Evolutionary conservation across 1,140 invertebrate genomes (phyloP).

Genomic region (Drosophila micromelanica): DNA sequence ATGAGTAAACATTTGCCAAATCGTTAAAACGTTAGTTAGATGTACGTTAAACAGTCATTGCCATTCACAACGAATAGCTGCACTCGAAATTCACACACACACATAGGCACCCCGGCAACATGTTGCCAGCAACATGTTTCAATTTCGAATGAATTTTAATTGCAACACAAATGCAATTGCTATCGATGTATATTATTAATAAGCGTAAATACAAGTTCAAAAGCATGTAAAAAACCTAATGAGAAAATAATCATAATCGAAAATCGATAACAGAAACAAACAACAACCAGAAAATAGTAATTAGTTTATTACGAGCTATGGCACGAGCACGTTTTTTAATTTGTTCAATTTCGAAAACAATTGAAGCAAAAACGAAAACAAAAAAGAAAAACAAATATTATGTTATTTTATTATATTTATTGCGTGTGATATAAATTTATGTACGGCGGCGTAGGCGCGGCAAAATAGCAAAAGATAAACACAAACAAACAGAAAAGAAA

Average conservation of each 20-base stretch:
- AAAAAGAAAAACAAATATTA: constrained; percentile 29
- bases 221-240: constrained; percentile 19
- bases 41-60: constrained; percentile 70
- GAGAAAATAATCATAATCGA: constrained; percentile 1
- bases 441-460: constrained; percentile 47
- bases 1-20: constrained; percentile 68
- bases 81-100: constrained; percentile 34
- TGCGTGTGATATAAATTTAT: constrained; percentile 83
- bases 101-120: constrained; percentile 21
- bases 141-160: constrained; percentile 45
- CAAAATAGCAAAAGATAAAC: constrained; percentile 26
- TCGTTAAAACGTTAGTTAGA: constrained; percentile 60
- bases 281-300: constrained; percentile 8
- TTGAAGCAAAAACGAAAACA: neutral
- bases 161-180: constrained; percentile 15
- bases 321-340: constrained; percentile 31
- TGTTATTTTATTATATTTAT: constrained; percentile 75
- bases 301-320: constrained; percentile 19
- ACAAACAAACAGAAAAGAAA: constrained; percentile 8
- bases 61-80: constrained; percentile 77
- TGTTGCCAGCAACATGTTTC: constrained; percentile 26
- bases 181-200: constrained; percentile 36
- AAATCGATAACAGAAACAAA: neutral
- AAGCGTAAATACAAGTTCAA: constrained; percentile 20
- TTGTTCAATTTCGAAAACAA: constrained; percentile 18